Conservation (phyloP, 1,140 invertebrate genomes). For the Zaprionus kolodkinae region DNA sequence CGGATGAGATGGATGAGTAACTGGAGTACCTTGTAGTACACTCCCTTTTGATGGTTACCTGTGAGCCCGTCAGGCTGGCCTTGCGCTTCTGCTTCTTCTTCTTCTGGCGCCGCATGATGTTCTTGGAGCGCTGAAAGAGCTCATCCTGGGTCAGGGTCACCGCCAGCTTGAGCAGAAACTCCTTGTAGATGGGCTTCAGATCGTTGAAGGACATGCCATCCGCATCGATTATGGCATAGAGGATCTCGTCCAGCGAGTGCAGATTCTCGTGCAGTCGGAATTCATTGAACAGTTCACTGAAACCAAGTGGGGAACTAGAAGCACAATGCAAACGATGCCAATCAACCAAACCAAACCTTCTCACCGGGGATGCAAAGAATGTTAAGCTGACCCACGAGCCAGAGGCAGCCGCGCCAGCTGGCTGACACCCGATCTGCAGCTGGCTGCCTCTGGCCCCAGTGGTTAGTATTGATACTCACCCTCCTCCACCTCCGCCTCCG, state of each 20-base stretch:
- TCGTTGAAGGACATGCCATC: slow-evolving; percentile 97
- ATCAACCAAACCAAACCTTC: slow-evolving; percentile 77
- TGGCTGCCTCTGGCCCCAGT: slow-evolving; percentile 22
- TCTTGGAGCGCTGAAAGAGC: slow-evolving; percentile 93
- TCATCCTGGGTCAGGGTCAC: slow-evolving; percentile 95
- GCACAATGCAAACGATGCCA: slow-evolving; percentile 80
- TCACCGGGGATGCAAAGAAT: slow-evolving; percentile 62
- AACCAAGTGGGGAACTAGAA: slow-evolving; percentile 90
- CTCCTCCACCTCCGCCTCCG: slow-evolving; percentile 66
- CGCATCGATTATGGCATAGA: slow-evolving; percentile 93
- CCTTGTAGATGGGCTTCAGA: slow-evolving; percentile 94
- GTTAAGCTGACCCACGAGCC: slow-evolving; percentile 48
- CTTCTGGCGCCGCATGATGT: slow-evolving; percentile 93
- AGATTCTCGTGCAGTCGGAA: slow-evolving; percentile 93
- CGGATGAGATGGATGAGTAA: not conserved
- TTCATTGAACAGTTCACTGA: slow-evolving; percentile 93
- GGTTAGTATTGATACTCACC: slow-evolving; percentile 72
- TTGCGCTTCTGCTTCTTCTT: slow-evolving; percentile 86
- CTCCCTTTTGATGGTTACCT: slow-evolving; percentile 44
- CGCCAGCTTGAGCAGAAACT: slow-evolving; percentile 93
- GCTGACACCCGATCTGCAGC: not conserved
- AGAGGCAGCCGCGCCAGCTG: slow-evolving; percentile 1
- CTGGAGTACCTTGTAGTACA: not conserved
- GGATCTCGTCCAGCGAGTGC: slow-evolving; percentile 93
- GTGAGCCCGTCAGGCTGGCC: slow-evolving; percentile 80